Percentiles rank a stretch among this genome's conserved stretches.
Evolutionary conservation across 2,797 vertebrate species (phyloP).

Genomic region (Myotis vivesi): DNA sequence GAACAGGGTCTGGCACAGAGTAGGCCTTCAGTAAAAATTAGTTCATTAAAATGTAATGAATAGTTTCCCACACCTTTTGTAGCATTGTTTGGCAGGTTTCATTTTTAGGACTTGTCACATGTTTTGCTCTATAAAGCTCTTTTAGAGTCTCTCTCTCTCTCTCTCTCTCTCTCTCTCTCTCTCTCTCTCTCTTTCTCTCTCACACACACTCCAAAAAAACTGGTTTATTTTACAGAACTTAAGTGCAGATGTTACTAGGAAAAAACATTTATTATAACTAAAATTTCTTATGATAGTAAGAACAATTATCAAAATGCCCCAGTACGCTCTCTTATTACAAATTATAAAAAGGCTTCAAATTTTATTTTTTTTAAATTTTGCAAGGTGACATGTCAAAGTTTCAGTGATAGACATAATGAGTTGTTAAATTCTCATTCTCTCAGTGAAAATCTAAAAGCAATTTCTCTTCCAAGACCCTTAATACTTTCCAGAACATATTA

Average conservation of each 20-base stretch:
- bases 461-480: neutral
- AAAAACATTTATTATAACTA: neutral
- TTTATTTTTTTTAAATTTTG: neutral
- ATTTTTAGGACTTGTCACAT: neutral
- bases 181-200: neutral
- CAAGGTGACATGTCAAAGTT: neutral
- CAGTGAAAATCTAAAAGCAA: constrained; percentile 16
- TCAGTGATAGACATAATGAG: neutral
- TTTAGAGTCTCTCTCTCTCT: neutral
- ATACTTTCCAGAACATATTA: neutral
- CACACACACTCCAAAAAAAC: neutral
- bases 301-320: neutral
- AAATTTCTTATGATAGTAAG: neutral
- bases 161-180: neutral
- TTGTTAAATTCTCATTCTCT: neutral
- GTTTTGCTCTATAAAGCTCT: constrained; percentile 1
- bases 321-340: neutral
- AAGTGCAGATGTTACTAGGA: neutral
- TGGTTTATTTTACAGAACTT: neutral
- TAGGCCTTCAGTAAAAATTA: neutral
- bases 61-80: neutral
- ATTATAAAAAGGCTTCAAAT: neutral
- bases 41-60: neutral
- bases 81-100: neutral
- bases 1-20: neutral